phyloP scores from a whole-genome alignment of 1,140 invertebrate species.

The Ostrea denselamellosa region DNA sequence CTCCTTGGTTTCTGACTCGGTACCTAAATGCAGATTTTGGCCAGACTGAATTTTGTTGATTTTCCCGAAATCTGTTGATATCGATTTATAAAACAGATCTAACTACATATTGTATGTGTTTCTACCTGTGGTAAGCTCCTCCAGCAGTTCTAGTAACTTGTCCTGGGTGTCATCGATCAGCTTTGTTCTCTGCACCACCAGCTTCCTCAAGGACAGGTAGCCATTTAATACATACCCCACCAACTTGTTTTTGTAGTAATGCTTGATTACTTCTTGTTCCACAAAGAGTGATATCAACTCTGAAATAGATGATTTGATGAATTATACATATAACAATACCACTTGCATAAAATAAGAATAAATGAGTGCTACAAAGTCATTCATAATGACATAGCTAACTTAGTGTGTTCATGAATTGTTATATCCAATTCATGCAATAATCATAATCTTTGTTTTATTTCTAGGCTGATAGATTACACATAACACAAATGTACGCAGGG shows the following conservation, averaged over 20 bases:
- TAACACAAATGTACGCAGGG: no score
- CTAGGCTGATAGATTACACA: no score
- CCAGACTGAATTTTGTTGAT: not conserved
- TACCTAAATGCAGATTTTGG: constrained; percentile 82
- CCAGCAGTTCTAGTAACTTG: constrained; percentile 94
- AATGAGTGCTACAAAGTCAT: no score
- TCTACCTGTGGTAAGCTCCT: constrained; percentile 95
- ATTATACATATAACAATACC: no score
- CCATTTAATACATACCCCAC: constrained; percentile 95
- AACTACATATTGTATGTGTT: not conserved
- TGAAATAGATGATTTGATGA: constrained; percentile 77
- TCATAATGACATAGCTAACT: no score
- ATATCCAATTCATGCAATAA: no score
- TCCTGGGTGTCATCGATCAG: constrained; percentile 98
- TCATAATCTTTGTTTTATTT: no score
- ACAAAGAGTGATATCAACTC: constrained; percentile 90
- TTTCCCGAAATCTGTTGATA: not conserved
- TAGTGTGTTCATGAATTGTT: no score
- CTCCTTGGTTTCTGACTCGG: constrained; percentile 95
- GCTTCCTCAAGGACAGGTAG: constrained; percentile 92
- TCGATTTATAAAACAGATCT: not conserved
- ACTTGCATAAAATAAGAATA: no score
- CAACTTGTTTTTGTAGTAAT: constrained; percentile 92
- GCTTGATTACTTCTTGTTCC: constrained; percentile 85
- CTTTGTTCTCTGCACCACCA: constrained; percentile 96